Evolutionary conservation across 2,888 invertebrate genomes (phyloP).

Genomic region (Catocala fraxini): DNA sequence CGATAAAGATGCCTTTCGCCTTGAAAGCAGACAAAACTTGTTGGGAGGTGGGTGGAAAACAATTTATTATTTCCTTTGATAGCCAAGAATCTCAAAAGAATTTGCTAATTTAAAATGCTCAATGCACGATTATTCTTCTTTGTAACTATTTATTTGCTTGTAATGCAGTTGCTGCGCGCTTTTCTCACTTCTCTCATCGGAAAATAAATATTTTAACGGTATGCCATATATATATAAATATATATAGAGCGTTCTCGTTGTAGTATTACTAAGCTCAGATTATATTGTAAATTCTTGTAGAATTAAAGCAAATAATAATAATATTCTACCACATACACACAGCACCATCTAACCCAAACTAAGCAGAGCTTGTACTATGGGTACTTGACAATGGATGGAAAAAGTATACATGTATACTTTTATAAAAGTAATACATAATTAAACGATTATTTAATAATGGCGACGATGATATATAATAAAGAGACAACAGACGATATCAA

Average conservation of each 20-base stretch:
- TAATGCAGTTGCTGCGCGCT: constrained; percentile 17
- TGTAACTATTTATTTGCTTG: constrained; percentile 35
- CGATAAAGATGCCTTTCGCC: constrained; percentile 82
- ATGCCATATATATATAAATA: neutral
- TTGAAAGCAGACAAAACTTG: constrained; percentile 73
- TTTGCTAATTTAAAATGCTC: constrained; percentile 63
- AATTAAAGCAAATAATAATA: constrained; percentile 1
- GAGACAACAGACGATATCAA: constrained; percentile 65
- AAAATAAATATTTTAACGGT: constrained; percentile 9
- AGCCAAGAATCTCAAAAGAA: constrained; percentile 63
- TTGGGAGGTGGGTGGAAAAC: constrained; percentile 69
- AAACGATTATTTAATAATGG: constrained; percentile 24
- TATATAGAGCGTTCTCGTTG: too few relatives aligned
- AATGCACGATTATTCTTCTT: constrained; percentile 41
- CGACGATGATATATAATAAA: constrained; percentile 46
- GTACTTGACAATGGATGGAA: too few relatives aligned
- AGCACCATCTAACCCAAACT: too few relatives aligned
- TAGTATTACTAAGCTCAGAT: too few relatives aligned
- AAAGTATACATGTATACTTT: too few relatives aligned
- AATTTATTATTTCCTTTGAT: constrained; percentile 76
- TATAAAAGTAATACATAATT: too few relatives aligned
- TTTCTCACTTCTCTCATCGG: constrained; percentile 10
- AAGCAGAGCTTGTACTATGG: too few relatives aligned
- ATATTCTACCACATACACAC: too few relatives aligned
- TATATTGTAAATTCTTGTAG: neutral